Percentiles rank a stretch among this genome's conserved stretches.
Evolutionary conservation across 1,140 invertebrate genomes (phyloP).

Genomic region (Telenomus remus): DNA sequence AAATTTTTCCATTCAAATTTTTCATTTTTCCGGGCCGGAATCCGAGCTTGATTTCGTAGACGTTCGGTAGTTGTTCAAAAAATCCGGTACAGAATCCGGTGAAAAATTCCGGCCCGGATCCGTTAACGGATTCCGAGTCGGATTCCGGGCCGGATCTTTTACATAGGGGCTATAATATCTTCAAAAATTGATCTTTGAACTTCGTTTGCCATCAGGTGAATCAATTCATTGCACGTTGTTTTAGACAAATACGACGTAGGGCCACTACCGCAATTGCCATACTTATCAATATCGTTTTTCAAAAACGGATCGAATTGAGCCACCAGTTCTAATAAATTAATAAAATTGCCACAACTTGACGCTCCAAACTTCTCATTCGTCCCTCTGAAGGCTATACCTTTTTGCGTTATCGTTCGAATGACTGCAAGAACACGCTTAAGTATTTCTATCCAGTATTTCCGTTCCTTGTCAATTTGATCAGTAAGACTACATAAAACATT

Average conservation of each 20-base stretch:
- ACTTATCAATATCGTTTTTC: constrained; percentile 59
- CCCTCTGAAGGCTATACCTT: constrained; percentile 56
- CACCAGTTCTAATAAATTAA: constrained; percentile 61
- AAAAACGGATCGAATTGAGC: constrained; percentile 66
- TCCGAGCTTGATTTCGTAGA: too few relatives aligned
- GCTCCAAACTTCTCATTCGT: constrained; percentile 54
- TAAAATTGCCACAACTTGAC: constrained; percentile 55
- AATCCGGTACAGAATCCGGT: too few relatives aligned
- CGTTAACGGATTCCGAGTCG: too few relatives aligned
- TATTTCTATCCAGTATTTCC: constrained; percentile 18
- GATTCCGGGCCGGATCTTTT: too few relatives aligned
- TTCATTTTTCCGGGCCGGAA: too few relatives aligned
- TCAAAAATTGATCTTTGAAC: constrained; percentile 52
- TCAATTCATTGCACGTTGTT: constrained; percentile 65
- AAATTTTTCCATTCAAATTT: too few relatives aligned
- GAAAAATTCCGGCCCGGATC: too few relatives aligned
- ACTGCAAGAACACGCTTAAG: constrained; percentile 32
- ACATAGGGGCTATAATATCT: constrained; percentile 61
- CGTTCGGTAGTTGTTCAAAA: too few relatives aligned
- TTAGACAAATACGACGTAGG: constrained; percentile 61
- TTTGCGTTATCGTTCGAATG: constrained; percentile 14
- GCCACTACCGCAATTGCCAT: constrained; percentile 61
- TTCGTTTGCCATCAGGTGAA: constrained; percentile 58
- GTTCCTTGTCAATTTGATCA: constrained; percentile 9
- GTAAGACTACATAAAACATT: not conserved